Percentiles rank a stretch among this genome's conserved stretches.
phyloP scores from a whole-genome alignment of 1,140 invertebrate genomes.

The Euwallacea fornicatus region DNA sequence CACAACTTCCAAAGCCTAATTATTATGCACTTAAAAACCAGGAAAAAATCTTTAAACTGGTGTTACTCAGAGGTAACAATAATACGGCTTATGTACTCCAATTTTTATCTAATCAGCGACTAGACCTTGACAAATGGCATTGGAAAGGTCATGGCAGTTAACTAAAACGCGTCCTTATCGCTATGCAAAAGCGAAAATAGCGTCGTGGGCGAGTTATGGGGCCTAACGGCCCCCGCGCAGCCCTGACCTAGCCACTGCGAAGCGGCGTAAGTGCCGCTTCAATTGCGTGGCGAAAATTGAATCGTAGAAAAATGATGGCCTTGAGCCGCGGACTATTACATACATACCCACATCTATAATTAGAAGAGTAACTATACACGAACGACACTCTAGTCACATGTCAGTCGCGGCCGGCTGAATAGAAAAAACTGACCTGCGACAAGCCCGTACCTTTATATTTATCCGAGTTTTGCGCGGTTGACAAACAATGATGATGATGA shows the following conservation, averaged over 20 bases:
- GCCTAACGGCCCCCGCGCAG: neutral
- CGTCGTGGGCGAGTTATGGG: too few species aligned
- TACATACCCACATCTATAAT: conserved; percentile 32
- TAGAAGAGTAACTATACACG: conserved; percentile 13
- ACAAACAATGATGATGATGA: neutral
- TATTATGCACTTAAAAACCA: neutral
- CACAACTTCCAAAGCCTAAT: neutral
- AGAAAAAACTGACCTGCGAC: conserved; percentile 30
- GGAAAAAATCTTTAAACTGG: neutral
- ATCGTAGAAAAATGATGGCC: conserved; percentile 12
- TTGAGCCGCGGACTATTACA: conserved; percentile 7
- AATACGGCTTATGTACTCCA: neutral
- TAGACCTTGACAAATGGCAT: conserved; percentile 18
- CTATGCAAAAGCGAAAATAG: neutral
- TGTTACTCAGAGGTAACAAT: neutral
- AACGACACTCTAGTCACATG: conserved; percentile 20
- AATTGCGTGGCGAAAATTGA: neutral
- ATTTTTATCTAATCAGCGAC: conserved; percentile 3
- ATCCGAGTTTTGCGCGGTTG: conserved; percentile 20
- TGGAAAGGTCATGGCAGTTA: conserved; percentile 25
- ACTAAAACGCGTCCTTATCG: neutral
- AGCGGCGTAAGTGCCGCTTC: neutral
- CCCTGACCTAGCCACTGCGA: neutral
- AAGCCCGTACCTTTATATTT: conserved; percentile 17
- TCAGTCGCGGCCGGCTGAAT: conserved; percentile 19